phyloP scores from a whole-genome alignment of 1,140 invertebrate species.

The Euwallacea fornicatus region DNA sequence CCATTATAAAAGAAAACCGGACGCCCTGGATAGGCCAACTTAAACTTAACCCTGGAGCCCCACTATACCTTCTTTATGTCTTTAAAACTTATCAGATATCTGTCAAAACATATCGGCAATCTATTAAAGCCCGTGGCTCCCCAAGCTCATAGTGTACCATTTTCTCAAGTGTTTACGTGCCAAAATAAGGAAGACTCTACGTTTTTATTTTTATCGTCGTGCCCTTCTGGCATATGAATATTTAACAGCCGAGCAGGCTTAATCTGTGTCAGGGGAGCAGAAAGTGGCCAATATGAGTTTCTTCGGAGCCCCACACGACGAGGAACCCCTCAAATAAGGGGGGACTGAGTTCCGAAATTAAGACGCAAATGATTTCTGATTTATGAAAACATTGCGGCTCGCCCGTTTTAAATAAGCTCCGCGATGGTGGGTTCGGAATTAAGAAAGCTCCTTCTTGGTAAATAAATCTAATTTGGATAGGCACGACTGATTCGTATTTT shows the following conservation, averaged over 20 bases:
- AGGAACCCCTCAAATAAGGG: constrained; percentile 19
- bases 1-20: too few relatives aligned
- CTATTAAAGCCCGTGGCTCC: not conserved
- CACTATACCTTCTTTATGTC: too few relatives aligned
- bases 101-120: not conserved
- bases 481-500: too few relatives aligned
- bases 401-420: constrained; percentile 24
- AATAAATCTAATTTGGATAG: constrained; percentile 10
- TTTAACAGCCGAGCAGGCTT: constrained; percentile 52
- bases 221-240: constrained; percentile 52
- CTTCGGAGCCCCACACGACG: constrained; percentile 41
- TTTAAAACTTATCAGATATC: not conserved
- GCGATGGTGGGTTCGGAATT: constrained; percentile 3
- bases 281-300: constrained; percentile 53
- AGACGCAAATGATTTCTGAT: constrained; percentile 50
- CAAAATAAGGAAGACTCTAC: constrained; percentile 47
- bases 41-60: too few relatives aligned
- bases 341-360: constrained; percentile 44
- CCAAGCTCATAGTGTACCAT: constrained; percentile 1
- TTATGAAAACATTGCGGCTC: constrained; percentile 47
- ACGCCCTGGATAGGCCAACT: too few relatives aligned
- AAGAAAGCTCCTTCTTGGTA: constrained; percentile 20
- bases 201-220: constrained; percentile 53
- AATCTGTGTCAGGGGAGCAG: constrained; percentile 53
- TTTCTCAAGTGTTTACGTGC: constrained; percentile 48